Evolutionary conservation across 2,113 vertebrate genomes (phyloP), one percentile per base, ranked within the genome.

Genomic region (Lophotis ruficrista): DNA sequence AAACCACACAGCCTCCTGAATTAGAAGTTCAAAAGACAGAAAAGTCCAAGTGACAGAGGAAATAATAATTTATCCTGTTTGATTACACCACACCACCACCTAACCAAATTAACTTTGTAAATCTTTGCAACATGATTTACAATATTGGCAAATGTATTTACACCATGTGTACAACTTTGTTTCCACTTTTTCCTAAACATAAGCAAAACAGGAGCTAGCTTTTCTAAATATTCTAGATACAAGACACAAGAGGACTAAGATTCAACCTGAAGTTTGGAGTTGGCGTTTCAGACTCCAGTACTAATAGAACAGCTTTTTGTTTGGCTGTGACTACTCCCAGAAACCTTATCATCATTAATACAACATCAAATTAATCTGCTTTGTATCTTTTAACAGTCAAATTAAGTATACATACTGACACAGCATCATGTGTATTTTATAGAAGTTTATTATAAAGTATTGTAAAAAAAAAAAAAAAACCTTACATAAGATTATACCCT

Each of bases 1-100:
- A 72, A 78, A 62, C 18, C 23, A 33, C 0, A 2, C 0, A 0
- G 54, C 9, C 6, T 76, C 30, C 27, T 64, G 25, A 58, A 37
- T 62, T 33, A 22, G 6, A 17, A 88, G n/a, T 71, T 56, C 30
- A 68, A 71, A 84, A 54, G 24, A 54, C 8, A 85, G 65, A 87
- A 90, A 72, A 69, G 80, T 20, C 10, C 57, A 76, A 28, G 17
- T 51, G 33, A 51, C 28, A 77, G 21, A 38, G 13, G 7, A 54
- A 50, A n/a, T 12, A 58, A 14, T 61, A 25, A 4, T 51, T 83
- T 87, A 65, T 77, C 27, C 56, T 37, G 24, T 61, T 70, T 41
- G 24, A 66, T 75, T 84, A 79, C 8, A 47, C 64, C 28, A 51
- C 23, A 79, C 5, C 22, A 71, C 10, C 19, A 92, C 37, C 11